Conservation (phyloP, 2,797 vertebrate species). For the Acrossocheilus fasciatus region DNA sequence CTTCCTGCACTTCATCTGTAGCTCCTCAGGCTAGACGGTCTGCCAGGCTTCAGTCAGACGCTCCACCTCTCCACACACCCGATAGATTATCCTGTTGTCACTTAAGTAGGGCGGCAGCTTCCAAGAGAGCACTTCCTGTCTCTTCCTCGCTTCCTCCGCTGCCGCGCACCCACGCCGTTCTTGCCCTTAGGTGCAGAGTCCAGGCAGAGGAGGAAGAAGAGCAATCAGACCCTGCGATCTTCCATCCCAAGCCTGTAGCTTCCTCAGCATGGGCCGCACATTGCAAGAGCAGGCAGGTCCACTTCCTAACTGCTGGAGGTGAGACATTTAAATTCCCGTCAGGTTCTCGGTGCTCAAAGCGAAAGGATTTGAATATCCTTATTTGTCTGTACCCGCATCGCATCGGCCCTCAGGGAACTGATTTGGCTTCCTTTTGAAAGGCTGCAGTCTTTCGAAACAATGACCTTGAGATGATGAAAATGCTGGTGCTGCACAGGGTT, state of each 20-base stretch:
- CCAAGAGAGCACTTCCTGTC: constrained; percentile 46
- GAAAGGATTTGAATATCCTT: constrained; percentile 45
- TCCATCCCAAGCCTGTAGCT: constrained; percentile 39
- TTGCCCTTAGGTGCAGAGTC: constrained; percentile 42
- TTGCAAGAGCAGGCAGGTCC: constrained; percentile 66
- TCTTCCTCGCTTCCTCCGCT: constrained; percentile 12
- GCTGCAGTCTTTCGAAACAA: constrained; percentile 9
- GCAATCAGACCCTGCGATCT: constrained; percentile 37
- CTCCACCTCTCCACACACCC: constrained; percentile 52
- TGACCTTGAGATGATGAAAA: constrained; percentile 17
- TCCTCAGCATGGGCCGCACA: constrained; percentile 60
- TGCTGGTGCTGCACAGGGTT: neutral
- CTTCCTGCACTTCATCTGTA: constrained; percentile 52
- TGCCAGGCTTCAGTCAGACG: constrained; percentile 50
- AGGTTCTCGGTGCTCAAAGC: constrained; percentile 18
- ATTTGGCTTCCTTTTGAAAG: constrained; percentile 35
- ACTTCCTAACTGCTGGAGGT: constrained; percentile 57
- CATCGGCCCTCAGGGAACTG: constrained; percentile 19
- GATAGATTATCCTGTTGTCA: constrained; percentile 63
- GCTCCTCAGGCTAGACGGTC: constrained; percentile 33
- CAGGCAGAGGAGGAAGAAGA: constrained; percentile 23
- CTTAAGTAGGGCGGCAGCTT: constrained; percentile 45
- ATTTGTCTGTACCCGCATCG: constrained; percentile 29
- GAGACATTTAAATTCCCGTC: constrained; percentile 56
- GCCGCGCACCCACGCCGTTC: neutral